Percentiles rank a stretch among this genome's conserved stretches.
phyloP scores from a whole-genome alignment of 2,113 vertebrate species.

The Grammomys dolichurus region DNA sequence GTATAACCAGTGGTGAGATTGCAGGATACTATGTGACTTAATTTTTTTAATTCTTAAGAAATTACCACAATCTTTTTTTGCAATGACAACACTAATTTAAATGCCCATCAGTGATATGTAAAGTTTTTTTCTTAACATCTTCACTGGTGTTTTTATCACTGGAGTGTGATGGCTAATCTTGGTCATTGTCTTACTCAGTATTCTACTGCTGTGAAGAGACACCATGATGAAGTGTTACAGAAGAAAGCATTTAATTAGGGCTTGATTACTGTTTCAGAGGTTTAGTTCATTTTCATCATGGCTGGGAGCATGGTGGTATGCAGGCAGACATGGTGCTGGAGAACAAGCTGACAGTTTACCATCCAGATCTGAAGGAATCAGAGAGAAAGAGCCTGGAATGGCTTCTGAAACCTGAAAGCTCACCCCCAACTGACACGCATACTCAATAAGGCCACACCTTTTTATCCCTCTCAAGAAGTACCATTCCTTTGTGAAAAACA shows the following conservation, averaged over 20 bases:
- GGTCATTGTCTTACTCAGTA: not conserved
- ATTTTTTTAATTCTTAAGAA: not conserved
- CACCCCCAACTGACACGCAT: not conserved
- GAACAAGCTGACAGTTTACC: not conserved
- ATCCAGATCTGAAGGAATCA: not conserved
- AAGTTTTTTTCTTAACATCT: not conserved
- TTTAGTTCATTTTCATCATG: not conserved
- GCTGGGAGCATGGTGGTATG: not conserved
- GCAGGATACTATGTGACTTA: not conserved
- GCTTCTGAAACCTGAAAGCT: not conserved
- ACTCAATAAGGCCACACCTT: not conserved
- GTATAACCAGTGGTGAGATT: not conserved
- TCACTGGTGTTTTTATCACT: not conserved
- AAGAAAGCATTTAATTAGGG: not conserved
- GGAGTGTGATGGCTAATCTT: not conserved
- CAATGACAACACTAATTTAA: not conserved
- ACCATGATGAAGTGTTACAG: not conserved
- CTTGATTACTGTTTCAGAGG: not conserved
- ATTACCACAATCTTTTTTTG: too few species aligned
- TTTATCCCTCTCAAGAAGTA: not conserved
- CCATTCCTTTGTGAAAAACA: not conserved
- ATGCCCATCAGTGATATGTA: not conserved
- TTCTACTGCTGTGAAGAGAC: not conserved
- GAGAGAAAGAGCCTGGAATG: not conserved
- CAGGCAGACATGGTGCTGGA: not conserved